phyloP scores from a whole-genome alignment of 1,140 invertebrate genomes.

The Heliconius himera region DNA sequence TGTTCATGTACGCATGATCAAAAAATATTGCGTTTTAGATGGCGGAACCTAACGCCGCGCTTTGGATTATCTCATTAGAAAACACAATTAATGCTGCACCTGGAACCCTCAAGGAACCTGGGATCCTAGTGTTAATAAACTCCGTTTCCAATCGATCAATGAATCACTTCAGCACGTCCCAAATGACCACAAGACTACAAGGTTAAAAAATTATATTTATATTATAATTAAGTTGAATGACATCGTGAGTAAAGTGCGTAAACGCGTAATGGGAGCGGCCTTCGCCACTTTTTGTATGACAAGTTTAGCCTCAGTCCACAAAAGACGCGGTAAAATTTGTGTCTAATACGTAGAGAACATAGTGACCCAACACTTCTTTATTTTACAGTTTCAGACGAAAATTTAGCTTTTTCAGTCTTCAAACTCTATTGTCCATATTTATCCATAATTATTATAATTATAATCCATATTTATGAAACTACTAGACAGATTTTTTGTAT shows the following conservation, averaged over 20 bases:
- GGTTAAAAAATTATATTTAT: background rate
- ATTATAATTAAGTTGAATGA: constrained; percentile 11
- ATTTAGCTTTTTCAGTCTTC: too few species aligned
- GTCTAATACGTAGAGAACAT: background rate
- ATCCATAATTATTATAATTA: too few species aligned
- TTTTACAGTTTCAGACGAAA: too few species aligned
- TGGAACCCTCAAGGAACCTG: too few species aligned
- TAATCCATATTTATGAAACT: background rate
- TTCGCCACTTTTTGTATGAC: background rate
- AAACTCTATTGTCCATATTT: too few species aligned
- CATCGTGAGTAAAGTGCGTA: constrained; percentile 2
- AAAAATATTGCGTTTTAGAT: too few species aligned
- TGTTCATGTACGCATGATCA: too few species aligned
- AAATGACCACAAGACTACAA: background rate
- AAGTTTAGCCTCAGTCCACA: background rate
- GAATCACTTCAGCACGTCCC: background rate
- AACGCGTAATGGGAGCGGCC: background rate
- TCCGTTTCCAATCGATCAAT: too few species aligned
- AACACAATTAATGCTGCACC: too few species aligned
- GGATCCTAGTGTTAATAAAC: too few species aligned
- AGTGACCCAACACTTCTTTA: background rate
- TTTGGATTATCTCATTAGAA: too few species aligned
- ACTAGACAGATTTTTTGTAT: background rate
- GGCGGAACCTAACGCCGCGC: too few species aligned
- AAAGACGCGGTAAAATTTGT: background rate